phyloP scores from a whole-genome alignment of 2,888 invertebrate species.

The Drosophila maculinotata region DNA sequence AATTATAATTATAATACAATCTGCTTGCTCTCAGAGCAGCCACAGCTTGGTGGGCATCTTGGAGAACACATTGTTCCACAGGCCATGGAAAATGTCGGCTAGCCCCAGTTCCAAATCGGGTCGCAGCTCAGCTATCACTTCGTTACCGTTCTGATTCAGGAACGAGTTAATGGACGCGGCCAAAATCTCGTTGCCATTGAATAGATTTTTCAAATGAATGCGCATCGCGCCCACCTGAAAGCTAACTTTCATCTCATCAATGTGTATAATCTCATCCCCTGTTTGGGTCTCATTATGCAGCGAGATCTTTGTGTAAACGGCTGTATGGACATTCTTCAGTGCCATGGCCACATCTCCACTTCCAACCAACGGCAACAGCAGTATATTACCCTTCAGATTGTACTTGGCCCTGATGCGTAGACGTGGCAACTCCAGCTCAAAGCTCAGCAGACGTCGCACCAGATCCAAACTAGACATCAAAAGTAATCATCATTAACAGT shows the following conservation, averaged over 20 bases:
- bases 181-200: slow-evolving; percentile 88
- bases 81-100: slow-evolving; percentile 86
- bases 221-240: slow-evolving; percentile 86
- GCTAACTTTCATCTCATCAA: slow-evolving; percentile 87
- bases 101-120: slow-evolving; percentile 87
- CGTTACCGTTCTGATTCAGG: slow-evolving; percentile 87
- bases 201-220: slow-evolving; percentile 87
- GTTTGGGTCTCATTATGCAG: slow-evolving; percentile 85
- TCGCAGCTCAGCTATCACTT: slow-evolving; percentile 87
- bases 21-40: slow-evolving; percentile 82
- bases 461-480: slow-evolving; percentile 85
- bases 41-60: slow-evolving; percentile 87
- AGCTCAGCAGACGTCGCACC: slow-evolving; percentile 86
- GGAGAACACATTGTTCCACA: slow-evolving; percentile 87
- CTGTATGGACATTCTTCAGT: slow-evolving; percentile 86
- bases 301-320: slow-evolving; percentile 86
- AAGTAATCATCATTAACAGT: neutral
- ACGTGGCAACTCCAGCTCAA: slow-evolving; percentile 86
- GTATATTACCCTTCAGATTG: slow-evolving; percentile 87
- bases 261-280: slow-evolving; percentile 84
- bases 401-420: slow-evolving; percentile 87
- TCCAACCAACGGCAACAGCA: slow-evolving; percentile 87
- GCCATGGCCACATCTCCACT: slow-evolving; percentile 86
- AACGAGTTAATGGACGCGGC: slow-evolving; percentile 87
- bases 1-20: slow-evolving; percentile 60